Percentiles rank a stretch among this genome's conserved stretches.
phyloP scores from a whole-genome alignment of 1,140 invertebrate species.

The Trachymyrmex cornetzi region DNA sequence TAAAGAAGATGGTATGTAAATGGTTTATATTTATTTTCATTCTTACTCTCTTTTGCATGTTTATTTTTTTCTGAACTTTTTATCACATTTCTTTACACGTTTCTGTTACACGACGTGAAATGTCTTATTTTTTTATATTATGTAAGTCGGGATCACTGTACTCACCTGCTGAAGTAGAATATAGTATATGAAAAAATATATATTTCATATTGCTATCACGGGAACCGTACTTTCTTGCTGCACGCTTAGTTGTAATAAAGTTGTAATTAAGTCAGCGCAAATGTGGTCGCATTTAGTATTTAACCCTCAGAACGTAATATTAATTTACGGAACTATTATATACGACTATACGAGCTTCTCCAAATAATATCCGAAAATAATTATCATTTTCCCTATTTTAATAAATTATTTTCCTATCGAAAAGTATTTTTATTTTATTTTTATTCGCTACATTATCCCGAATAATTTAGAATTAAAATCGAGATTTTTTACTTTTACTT shows the following conservation, averaged over 20 bases:
- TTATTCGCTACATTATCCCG: background rate
- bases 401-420: background rate
- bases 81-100: constrained; percentile 68
- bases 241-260: constrained; percentile 12
- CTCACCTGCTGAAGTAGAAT: constrained; percentile 50
- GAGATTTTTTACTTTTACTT: background rate
- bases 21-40: constrained; percentile 81
- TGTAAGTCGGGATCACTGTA: constrained; percentile 39
- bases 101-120: constrained; percentile 54
- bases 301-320: background rate
- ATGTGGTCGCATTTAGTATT: background rate
- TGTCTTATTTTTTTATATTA: constrained; percentile 21
- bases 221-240: constrained; percentile 16
- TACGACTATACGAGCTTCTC: too few species aligned
- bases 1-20: constrained; percentile 85
- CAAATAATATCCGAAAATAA: background rate
- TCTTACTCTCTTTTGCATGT: constrained; percentile 80
- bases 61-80: constrained; percentile 76
- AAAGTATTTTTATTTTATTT: background rate
- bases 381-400: background rate
- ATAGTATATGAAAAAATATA: constrained; percentile 16
- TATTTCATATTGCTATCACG: background rate
- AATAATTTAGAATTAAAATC: background rate
- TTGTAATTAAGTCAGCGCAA: background rate
- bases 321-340: background rate